Evolutionary conservation across 2,888 invertebrate genomes (phyloP), one percentile per base, ranked within the genome.

Genomic region (Baccha elongata): DNA sequence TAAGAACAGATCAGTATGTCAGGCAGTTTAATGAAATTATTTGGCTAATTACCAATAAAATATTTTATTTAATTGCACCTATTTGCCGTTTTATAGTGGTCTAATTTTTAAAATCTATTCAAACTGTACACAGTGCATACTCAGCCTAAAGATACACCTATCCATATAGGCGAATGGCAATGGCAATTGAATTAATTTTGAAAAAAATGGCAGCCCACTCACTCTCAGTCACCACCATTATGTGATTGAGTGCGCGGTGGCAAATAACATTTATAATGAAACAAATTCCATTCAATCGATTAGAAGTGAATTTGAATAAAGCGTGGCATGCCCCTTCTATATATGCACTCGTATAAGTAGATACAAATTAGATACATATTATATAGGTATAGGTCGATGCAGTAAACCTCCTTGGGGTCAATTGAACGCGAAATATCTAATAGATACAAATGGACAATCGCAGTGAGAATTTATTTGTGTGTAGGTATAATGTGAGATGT

Each of bases 11-110:
- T 75, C 75, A 81, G 29, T 78, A 68, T 78, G 83, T 73, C 83
- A 78, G 86, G 86, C 86, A 88, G 87, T 89, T 88, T 88, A 89
- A 89, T 89, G 89, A 88, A 89, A 89, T 89, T 89, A 89, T 88
- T 88, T 88, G 89, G 89, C 87, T 79, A 86, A 86, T 84, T 87
- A 88, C 88, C 88, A 89, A 58, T 15, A 55, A 44, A 76, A 83
- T 72, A 62, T 55, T n/a, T 58, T 76, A 72, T 83, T 72, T 72
- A 55, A 67, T 69, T 72, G 78, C 35, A 40, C 42, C 46, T n/a
- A 48, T 46, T 60, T 67, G 44, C 60, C 72, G 15, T 32, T 48
- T 52, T 44, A 26, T 44, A n/a, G 64, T 37, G 67, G 52, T 55
- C 53, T 67, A 44, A 73, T 48, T 80, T 74, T 52, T 35, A 65